A percentile compares a stretch with the other conserved stretches of the same genome.
phyloP scores from a whole-genome alignment of 2,113 vertebrate genomes.

The Corythornis madagascariensis region DNA sequence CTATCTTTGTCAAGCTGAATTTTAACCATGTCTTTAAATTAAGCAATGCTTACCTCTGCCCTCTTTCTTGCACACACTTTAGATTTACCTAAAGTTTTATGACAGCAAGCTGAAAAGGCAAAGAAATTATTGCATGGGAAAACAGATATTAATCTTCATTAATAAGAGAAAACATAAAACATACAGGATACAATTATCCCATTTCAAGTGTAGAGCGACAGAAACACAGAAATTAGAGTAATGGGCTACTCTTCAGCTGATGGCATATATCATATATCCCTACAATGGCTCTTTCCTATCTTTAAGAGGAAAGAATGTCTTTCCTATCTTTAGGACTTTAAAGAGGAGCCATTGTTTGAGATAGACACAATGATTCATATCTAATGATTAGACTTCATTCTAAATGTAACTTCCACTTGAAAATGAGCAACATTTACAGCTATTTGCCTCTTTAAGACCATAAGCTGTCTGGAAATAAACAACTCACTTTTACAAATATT shows the following conservation, averaged over 20 bases:
- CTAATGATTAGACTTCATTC: neutral
- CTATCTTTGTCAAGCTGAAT: conserved; percentile 38
- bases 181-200: neutral
- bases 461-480: neutral
- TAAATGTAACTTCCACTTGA: neutral
- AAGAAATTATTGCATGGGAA: neutral
- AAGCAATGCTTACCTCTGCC: conserved; percentile 12
- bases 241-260: neutral
- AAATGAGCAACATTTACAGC: neutral
- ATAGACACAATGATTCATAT: neutral
- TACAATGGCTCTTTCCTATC: neutral
- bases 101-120: conserved; percentile 9
- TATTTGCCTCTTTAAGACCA: neutral
- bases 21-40: conserved; percentile 15
- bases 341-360: neutral
- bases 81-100: neutral
- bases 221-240: neutral
- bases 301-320: neutral
- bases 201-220: neutral
- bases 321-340: neutral
- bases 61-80: conserved; percentile 19
- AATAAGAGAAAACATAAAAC: neutral
- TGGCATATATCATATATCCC: accelerated
- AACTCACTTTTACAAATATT: neutral
- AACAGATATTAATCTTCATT: conserved; percentile 6